These are phyloP conservation scores for Diabrotica balteata DNA, from an alignment of 2,888 invertebrate species.

Conservation along the genomic window DNA sequence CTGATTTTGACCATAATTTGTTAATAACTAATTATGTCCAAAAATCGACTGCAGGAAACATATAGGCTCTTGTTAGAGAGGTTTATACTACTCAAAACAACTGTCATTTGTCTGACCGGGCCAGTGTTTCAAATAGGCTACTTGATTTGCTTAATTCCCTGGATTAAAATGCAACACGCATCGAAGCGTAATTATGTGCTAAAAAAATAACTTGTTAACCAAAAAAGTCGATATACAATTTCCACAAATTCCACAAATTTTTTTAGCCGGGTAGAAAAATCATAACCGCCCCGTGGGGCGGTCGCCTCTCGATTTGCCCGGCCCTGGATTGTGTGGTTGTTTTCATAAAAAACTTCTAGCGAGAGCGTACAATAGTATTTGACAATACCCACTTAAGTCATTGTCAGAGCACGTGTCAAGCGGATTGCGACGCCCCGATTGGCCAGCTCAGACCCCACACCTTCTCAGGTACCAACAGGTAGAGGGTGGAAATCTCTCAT, in stretches of 20 bases:
- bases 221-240: no score
- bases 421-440: conserved; percentile 34
- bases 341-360: conserved; percentile 29
- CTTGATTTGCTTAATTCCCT: background rate
- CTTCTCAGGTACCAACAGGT: conserved; percentile 42
- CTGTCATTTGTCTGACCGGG: background rate
- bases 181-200: no score
- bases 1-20: no score
- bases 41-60: no score
- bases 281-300: background rate
- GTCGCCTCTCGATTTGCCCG: background rate
- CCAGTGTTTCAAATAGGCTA: background rate
- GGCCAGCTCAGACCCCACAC: conserved; percentile 46
- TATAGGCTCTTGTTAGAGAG: no score
- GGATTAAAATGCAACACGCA: background rate
- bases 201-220: no score
- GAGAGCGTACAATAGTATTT: conserved; percentile 33
- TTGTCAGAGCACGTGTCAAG: conserved; percentile 41
- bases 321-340: conserved; percentile 31
- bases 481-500: conserved; percentile 43
- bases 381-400: conserved; percentile 37
- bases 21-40: no score
- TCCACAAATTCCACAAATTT: no score
- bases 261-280: no score
- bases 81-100: no score